Evolutionary conservation across 2,888 invertebrate species (phyloP), one percentile per base, ranked within the genome.

Genomic region (Spatulosminthurus flaviceps): DNA sequence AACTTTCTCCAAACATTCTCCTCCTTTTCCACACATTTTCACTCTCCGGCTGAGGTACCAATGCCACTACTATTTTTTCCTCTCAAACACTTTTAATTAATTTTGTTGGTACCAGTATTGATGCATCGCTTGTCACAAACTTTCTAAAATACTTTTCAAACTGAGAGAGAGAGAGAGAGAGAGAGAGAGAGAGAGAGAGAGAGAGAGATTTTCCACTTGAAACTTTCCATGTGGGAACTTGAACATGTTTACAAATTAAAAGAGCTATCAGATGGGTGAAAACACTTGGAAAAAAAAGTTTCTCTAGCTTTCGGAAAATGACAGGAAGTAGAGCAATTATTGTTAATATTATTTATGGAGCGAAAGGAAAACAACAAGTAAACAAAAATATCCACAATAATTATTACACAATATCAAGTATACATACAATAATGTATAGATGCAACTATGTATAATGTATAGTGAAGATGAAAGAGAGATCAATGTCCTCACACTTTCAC

Each of bases 171-270:
- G n/a, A n/a, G n/a, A n/a, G n/a, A n/a, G n/a, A n/a, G n/a, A n/a
- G n/a, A n/a, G n/a, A n/a, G n/a, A n/a, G n/a, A n/a, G n/a, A n/a
- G n/a, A n/a, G n/a, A n/a, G n/a, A n/a, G n/a, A n/a, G n/a, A n/a
- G n/a, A n/a, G n/a, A n/a, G n/a, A 16, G 2, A n/a, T 51, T 51
- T 51, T 51, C 51, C n/a, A 2, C 4, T 13, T 16, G n/a, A 16
- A 51, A 51, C 51, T 51, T 51, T 51, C 16, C 16, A 51, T 51
- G 51, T 13, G 51, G 16, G 51, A 51, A 51, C 51, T 13, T 51
- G 51, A 51, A n/a, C 51, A 13, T 51, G 51, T 51, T 51, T 51
- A 51, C 51, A 51, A 51, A 51, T 51, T 51, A 51, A 51, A 51
- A 9, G 51, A 16, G 7, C 16, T 2, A 51, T 51, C 5, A 51